Conservation (phyloP, 2,797 vertebrate species). For the Falco naumanni region DNA sequence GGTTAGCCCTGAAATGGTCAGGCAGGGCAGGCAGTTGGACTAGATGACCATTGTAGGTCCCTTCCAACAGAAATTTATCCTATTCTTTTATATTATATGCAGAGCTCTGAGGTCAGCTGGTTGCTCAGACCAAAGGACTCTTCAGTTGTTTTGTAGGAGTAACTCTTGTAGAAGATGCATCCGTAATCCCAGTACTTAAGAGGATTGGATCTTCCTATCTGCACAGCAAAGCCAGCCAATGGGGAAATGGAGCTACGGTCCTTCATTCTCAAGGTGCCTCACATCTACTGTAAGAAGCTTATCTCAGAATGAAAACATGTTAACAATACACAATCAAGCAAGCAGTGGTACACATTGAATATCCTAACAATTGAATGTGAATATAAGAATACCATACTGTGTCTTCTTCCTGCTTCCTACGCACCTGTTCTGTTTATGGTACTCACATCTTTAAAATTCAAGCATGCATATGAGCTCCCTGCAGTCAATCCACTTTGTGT, state of each 20-base stretch:
- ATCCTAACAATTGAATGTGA: background rate
- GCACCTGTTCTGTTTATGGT: background rate
- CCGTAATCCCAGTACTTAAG: background rate
- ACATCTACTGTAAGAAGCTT: background rate
- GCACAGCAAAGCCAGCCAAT: background rate
- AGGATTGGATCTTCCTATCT: background rate
- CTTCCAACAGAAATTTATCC: background rate
- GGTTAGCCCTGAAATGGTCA: background rate
- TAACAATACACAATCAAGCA: background rate
- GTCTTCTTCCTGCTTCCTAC: background rate
- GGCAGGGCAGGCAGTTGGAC: background rate
- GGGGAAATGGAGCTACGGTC: background rate
- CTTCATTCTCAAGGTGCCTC: background rate
- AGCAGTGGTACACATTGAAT: background rate
- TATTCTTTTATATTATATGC: background rate
- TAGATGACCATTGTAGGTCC: background rate
- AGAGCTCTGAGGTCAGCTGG: background rate
- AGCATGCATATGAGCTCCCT: background rate
- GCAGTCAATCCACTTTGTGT: background rate
- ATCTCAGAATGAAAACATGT: background rate
- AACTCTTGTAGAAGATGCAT: background rate
- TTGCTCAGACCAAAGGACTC: background rate
- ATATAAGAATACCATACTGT: background rate
- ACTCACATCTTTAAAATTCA: background rate
- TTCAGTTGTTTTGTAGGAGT: background rate